A percentile compares a stretch with the other conserved stretches of the same genome.
Conservation (phyloP, 2,113 vertebrate genomes). For the Ammodytes marinus region DNA sequence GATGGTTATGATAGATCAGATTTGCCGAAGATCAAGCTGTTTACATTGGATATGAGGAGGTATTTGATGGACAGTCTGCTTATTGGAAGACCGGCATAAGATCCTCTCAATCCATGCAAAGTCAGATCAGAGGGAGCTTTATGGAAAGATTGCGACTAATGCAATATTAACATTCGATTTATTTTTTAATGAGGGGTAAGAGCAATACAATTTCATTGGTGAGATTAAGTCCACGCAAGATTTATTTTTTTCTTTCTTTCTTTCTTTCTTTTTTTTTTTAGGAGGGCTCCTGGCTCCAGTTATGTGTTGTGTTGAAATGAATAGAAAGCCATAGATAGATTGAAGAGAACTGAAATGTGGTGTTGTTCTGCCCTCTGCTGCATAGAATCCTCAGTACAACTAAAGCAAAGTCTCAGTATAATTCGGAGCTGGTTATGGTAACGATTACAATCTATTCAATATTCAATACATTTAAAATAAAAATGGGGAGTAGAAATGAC, state of each 20-base stretch:
- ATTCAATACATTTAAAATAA: no score
- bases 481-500: no score
- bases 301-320: constrained; percentile 8
- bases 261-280: constrained; percentile 34
- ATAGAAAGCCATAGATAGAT: not conserved
- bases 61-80: constrained; percentile 69
- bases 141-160: constrained; percentile 66
- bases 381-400: constrained; percentile 13
- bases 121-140: constrained; percentile 65
- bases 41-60: constrained; percentile 70
- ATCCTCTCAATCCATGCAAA: constrained; percentile 73
- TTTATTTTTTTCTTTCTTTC: no score
- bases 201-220: constrained; percentile 42
- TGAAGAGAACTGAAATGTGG: constrained; percentile 27
- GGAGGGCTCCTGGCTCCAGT: constrained; percentile 14
- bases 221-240: constrained; percentile 46
- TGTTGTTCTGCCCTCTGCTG: constrained; percentile 76
- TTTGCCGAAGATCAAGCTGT: constrained; percentile 78
- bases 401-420: not conserved
- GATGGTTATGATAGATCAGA: constrained; percentile 71
- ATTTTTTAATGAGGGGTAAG: constrained; percentile 44
- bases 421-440: not conserved
- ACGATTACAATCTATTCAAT: not conserved
- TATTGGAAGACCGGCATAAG: constrained; percentile 64
- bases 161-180: constrained; percentile 75